Conservation (phyloP, 2,797 vertebrate genomes). For the Garrulus glandarius region DNA sequence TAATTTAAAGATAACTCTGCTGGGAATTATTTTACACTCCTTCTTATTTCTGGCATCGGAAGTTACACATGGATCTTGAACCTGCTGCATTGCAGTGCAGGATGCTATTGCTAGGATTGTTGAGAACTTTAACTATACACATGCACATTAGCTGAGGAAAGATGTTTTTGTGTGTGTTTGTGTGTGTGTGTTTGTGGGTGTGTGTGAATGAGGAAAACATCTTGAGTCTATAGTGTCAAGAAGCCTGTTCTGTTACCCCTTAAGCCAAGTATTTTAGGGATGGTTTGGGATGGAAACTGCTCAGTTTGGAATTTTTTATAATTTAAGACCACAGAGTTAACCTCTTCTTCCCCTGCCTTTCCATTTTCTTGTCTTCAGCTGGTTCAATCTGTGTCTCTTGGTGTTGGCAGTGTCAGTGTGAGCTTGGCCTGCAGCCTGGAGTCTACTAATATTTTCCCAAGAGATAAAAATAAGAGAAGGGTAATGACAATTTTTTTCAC, state of each 20-base stretch:
- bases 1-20: not conserved
- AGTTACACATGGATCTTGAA: not conserved
- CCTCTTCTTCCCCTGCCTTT: not conserved
- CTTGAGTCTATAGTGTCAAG: not conserved
- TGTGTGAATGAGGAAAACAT: not conserved
- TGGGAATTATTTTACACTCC: not conserved
- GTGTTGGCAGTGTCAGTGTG: not conserved
- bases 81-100: not conserved
- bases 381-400: not conserved
- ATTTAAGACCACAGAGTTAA: not conserved
- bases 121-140: not conserved
- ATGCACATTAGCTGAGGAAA: not conserved
- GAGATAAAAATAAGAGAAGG: not conserved
- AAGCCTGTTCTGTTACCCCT: not conserved
- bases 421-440: not conserved
- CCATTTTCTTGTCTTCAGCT: not conserved
- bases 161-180: not conserved
- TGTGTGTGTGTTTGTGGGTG: not conserved
- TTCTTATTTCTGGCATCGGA: not conserved
- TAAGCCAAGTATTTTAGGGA: not conserved
- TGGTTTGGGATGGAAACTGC: not conserved
- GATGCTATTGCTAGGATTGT: not conserved
- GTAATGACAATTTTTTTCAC: slow-evolving; percentile 16
- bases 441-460: not conserved
- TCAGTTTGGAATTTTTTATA: not conserved